A percentile compares a stretch with the other conserved stretches of the same genome.
Conservation (phyloP, 2,113 vertebrate genomes). For the Sorex fumeus region DNA sequence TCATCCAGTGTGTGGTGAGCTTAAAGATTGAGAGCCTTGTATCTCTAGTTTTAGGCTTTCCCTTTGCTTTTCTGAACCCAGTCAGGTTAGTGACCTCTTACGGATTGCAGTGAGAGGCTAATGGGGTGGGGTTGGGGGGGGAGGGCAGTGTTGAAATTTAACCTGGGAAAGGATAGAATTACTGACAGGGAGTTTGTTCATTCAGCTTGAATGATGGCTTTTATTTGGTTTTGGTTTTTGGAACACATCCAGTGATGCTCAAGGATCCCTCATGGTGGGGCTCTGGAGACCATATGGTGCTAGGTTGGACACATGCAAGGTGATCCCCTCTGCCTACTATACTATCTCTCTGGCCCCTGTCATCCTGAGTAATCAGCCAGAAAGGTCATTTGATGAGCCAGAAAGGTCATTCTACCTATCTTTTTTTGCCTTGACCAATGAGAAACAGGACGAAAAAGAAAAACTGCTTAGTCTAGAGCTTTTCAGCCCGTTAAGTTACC, state of each 20-base stretch:
- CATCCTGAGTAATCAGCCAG: background rate
- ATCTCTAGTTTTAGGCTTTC: background rate
- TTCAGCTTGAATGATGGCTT: too few relatives aligned
- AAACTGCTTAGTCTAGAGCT: background rate
- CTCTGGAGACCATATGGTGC: too few relatives aligned
- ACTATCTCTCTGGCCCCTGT: too few relatives aligned
- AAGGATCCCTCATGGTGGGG: too few relatives aligned
- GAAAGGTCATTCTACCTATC: background rate
- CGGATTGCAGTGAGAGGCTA: background rate
- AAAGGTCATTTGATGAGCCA: background rate
- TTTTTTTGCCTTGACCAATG: slow-evolving; percentile 35
- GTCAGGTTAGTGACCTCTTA: background rate
- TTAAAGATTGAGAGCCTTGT: slow-evolving; percentile 11
- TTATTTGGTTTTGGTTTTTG: too few relatives aligned
- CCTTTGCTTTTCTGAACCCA: slow-evolving; percentile 12
- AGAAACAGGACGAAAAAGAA: slow-evolving; percentile 23
- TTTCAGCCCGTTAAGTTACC: background rate
- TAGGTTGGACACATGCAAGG: too few relatives aligned
- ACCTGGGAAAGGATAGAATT: background rate
- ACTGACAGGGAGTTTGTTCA: slow-evolving; percentile 6
- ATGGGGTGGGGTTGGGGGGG: too few relatives aligned
- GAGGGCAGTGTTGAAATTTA: background rate
- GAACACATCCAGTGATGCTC: too few relatives aligned
- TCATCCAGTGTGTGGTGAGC: background rate
- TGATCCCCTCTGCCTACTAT: too few relatives aligned